phyloP scores from a whole-genome alignment of 2,888 invertebrate genomes.

The Drosophila niveifrons region DNA sequence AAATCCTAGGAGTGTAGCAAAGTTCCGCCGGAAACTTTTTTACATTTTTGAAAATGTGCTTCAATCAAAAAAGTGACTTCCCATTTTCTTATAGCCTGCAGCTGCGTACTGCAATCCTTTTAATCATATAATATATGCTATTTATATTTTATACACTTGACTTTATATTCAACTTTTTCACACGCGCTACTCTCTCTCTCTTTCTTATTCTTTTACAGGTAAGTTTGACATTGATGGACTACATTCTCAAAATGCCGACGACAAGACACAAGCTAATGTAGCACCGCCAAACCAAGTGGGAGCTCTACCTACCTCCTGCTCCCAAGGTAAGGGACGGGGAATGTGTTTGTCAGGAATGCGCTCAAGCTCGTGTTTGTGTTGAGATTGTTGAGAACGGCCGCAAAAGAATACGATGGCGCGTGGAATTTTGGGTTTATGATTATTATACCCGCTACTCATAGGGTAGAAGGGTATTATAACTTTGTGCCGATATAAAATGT shows the following conservation, averaged over 20 bases:
- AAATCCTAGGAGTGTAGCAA: no score
- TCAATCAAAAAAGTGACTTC: not conserved
- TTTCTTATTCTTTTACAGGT: slow-evolving; percentile 60
- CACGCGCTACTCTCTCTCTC: slow-evolving; percentile 14
- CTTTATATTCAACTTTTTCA: slow-evolving; percentile 41
- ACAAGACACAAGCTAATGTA: slow-evolving; percentile 24
- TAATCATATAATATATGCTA: slow-evolving; percentile 24
- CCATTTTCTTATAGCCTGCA: not conserved
- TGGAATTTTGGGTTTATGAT: slow-evolving; percentile 24
- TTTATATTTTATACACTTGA: slow-evolving; percentile 32
- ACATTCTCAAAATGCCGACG: slow-evolving; percentile 35
- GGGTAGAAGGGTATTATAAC: no score
- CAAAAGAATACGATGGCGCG: slow-evolving; percentile 37
- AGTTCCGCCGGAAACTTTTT: not conserved
- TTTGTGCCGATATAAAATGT: no score
- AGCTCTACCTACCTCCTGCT: no score
- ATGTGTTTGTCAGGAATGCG: slow-evolving; percentile 6
- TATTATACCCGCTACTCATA: no score
- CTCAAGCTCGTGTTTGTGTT: slow-evolving; percentile 19
- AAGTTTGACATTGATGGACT: slow-evolving; percentile 78
- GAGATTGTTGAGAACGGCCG: slow-evolving; percentile 17
- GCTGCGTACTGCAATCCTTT: not conserved
- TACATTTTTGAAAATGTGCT: not conserved
- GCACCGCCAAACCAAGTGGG: no score
- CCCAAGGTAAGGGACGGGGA: not conserved